Percentiles rank a stretch among this genome's conserved stretches.
Evolutionary conservation across 2,888 invertebrate genomes (phyloP).

Genomic region (Neocrepidodera transversa): DNA sequence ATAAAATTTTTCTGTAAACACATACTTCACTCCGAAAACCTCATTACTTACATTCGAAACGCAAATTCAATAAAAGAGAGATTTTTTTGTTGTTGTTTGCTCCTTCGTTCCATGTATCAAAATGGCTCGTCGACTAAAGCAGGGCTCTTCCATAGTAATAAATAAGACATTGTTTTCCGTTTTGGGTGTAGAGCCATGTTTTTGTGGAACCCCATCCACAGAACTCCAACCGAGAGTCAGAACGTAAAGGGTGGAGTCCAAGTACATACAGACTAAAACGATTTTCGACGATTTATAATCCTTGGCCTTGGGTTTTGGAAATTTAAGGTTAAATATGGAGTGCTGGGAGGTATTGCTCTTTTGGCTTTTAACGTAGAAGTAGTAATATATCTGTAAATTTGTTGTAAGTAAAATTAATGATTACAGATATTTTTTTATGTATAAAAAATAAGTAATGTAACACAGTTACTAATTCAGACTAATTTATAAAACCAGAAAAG

Average conservation of each 20-base stretch:
- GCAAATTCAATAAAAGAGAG: constrained; percentile 21
- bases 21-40: constrained; percentile 10
- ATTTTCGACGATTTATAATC: constrained; percentile 27
- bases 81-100: constrained; percentile 13
- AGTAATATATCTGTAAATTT: too few species aligned
- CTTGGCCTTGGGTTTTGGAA: constrained; percentile 16
- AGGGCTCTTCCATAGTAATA: constrained; percentile 31
- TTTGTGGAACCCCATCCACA: constrained; percentile 28
- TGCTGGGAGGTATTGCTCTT: not conserved
- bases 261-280: constrained; percentile 30
- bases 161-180: constrained; percentile 40
- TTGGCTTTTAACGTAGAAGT: not conserved
- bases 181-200: constrained; percentile 33
- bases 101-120: constrained; percentile 23
- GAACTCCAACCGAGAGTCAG: constrained; percentile 24
- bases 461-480: too few species aligned
- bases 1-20: too few species aligned
- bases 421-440: too few species aligned
- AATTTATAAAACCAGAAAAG: too few species aligned
- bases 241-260: constrained; percentile 31
- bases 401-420: too few species aligned
- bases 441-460: too few species aligned
- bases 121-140: constrained; percentile 25
- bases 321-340: constrained; percentile 26
- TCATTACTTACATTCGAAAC: constrained; percentile 19